Conservation (phyloP, 2,797 vertebrate species). For the Leucoraja ocellata region DNA sequence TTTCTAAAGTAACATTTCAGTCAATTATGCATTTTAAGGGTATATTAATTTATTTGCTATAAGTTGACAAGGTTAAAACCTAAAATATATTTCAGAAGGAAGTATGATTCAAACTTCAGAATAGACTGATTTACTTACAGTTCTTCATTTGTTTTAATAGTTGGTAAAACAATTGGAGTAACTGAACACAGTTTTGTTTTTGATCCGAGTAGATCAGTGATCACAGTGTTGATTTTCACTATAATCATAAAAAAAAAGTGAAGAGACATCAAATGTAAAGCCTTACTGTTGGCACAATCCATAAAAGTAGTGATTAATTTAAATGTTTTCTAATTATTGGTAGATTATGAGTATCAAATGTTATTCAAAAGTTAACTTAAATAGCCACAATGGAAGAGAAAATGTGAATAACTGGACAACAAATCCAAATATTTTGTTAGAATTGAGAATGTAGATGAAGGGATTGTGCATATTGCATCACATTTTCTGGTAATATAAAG, state of each 20-base stretch:
- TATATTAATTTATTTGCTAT: background rate
- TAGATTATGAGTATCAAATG: too few species aligned
- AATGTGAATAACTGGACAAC: background rate
- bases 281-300: background rate
- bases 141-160: slow-evolving; percentile 56
- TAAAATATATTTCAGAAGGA: background rate
- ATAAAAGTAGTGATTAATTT: background rate
- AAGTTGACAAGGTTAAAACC: background rate
- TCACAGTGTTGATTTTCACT: slow-evolving; percentile 64
- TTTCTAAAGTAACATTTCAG: background rate
- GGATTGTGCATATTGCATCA: too few species aligned
- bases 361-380: background rate
- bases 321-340: too few species aligned
- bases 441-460: too few species aligned
- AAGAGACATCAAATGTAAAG: background rate
- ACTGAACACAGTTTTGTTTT: slow-evolving; percentile 61
- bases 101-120: background rate
- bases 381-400: background rate
- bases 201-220: slow-evolving; percentile 59
- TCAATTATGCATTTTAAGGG: background rate
- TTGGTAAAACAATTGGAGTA: slow-evolving; percentile 61
- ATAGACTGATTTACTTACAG: slow-evolving; percentile 58
- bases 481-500: too few species aligned
- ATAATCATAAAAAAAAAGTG: slow-evolving; percentile 37
- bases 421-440: background rate